Percentiles rank a stretch among this genome's conserved stretches.
Evolutionary conservation across 2,888 invertebrate genomes (phyloP).

Genomic region (Hemithea aestivaria): DNA sequence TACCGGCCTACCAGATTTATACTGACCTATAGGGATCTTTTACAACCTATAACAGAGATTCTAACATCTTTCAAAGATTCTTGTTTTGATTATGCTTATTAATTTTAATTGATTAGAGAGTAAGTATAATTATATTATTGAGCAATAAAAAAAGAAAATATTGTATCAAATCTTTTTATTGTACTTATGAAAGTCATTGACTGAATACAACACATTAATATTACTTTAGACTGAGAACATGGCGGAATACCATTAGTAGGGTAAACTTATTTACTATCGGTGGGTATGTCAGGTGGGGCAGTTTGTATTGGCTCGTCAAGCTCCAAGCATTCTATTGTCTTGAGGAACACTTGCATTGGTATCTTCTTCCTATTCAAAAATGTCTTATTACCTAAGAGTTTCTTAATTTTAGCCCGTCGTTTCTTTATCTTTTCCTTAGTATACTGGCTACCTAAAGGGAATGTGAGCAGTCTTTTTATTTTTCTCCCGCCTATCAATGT

Average conservation of each 20-base stretch:
- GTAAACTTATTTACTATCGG: constrained; percentile 7
- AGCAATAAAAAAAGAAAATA: too few relatives aligned
- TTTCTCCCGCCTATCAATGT: constrained; percentile 74
- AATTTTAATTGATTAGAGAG: too few relatives aligned
- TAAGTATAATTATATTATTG: too few relatives aligned
- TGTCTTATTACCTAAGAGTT: constrained; percentile 72
- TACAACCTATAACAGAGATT: too few relatives aligned
- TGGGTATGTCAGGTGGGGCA: constrained; percentile 31
- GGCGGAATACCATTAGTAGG: constrained; percentile 7
- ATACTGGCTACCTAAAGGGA: constrained; percentile 68
- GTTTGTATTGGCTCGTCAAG: constrained; percentile 61
- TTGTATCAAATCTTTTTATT: too few relatives aligned
- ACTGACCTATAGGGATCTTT: too few relatives aligned
- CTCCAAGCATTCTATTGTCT: constrained; percentile 75
- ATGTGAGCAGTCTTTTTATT: constrained; percentile 79
- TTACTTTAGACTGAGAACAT: too few relatives aligned
- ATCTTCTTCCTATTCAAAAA: constrained; percentile 72
- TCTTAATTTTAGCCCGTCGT: constrained; percentile 78
- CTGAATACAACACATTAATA: not conserved
- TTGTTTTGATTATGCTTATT: too few relatives aligned
- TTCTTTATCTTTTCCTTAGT: constrained; percentile 79
- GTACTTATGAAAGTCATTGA: not conserved
- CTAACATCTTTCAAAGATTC: too few relatives aligned
- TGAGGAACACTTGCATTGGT: constrained; percentile 77
- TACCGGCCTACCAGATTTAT: too few relatives aligned